Evolutionary conservation across 2,797 vertebrate genomes (phyloP).

Genomic region (Euphonia xanthogaster): DNA sequence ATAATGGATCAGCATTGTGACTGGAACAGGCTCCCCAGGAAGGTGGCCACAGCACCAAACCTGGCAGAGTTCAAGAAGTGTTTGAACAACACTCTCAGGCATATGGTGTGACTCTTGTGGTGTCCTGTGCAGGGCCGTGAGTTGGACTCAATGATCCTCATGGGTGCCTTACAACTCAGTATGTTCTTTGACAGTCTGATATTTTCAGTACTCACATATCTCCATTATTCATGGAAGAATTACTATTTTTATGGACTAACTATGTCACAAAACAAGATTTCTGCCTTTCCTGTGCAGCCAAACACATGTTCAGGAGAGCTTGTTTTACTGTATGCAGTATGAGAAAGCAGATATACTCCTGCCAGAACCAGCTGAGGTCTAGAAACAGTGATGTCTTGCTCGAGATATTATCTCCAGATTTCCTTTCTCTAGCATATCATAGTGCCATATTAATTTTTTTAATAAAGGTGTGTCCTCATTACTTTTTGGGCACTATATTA

Average conservation of each 20-base stretch:
- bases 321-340: background rate
- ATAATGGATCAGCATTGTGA: background rate
- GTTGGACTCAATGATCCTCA: background rate
- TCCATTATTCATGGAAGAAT: fast-evolving
- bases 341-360: background rate
- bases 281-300: background rate
- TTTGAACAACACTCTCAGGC: background rate
- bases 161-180: background rate
- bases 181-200: background rate
- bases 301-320: background rate
- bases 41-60: background rate
- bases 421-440: background rate
- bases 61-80: background rate
- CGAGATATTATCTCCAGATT: background rate
- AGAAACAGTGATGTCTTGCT: background rate
- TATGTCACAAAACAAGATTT: background rate
- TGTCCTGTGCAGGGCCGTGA: background rate
- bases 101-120: background rate
- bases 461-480: background rate
- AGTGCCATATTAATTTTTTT: background rate
- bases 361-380: background rate
- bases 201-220: background rate
- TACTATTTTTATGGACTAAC: background rate
- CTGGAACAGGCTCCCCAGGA: background rate
- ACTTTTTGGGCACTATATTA: background rate